phyloP scores from a whole-genome alignment of 2,797 vertebrate genomes.

The Phoeniculus purpureus region DNA sequence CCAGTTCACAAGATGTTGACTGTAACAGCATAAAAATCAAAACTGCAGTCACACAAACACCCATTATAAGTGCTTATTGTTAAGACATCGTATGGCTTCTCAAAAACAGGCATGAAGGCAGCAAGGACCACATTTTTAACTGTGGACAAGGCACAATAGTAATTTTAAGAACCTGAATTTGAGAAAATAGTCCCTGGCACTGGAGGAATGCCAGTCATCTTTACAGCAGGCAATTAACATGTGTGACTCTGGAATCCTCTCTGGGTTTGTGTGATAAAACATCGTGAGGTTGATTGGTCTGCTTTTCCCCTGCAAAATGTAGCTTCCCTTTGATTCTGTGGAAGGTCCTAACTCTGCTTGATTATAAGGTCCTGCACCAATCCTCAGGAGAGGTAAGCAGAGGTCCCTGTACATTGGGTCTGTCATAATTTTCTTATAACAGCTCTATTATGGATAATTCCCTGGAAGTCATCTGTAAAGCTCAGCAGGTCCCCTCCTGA shows the following conservation, averaged over 20 bases:
- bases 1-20: background rate
- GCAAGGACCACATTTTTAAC: background rate
- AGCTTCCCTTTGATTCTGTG: slow-evolving; percentile 64
- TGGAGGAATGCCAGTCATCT: slow-evolving; percentile 1
- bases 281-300: slow-evolving; percentile 35
- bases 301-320: slow-evolving; percentile 33
- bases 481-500: slow-evolving; percentile 56
- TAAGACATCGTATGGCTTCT: background rate
- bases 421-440: slow-evolving; percentile 60
- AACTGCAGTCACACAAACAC: background rate
- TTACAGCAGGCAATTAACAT: slow-evolving; percentile 57
- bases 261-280: slow-evolving; percentile 63
- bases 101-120: background rate
- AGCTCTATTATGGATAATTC: slow-evolving; percentile 62
- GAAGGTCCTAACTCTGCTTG: slow-evolving; percentile 40
- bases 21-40: background rate
- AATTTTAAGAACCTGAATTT: slow-evolving; percentile 29
- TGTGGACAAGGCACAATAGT: background rate
- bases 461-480: slow-evolving; percentile 57
- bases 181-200: background rate
- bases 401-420: slow-evolving; percentile 34
- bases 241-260: slow-evolving; percentile 58
- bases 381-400: slow-evolving; percentile 58
- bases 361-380: slow-evolving; percentile 59
- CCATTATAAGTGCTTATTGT: background rate